Conservation (phyloP, 1,140 invertebrate genomes). For the Atta cephalotes region DNA sequence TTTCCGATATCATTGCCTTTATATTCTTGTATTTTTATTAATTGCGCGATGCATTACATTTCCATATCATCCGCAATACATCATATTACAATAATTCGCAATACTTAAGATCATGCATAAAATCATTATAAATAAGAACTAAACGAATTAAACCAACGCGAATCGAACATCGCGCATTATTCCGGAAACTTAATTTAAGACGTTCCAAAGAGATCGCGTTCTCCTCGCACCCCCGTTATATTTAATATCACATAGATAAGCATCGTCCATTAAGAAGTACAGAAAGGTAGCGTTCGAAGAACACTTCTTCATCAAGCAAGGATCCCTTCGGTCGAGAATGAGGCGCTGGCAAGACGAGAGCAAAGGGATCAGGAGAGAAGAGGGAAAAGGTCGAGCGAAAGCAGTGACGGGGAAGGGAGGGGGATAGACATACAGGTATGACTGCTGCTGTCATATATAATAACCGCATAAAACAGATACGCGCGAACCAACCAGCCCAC, state of each 20-base stretch:
- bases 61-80: not conserved
- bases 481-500: conserved; percentile 85
- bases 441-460: conserved; percentile 87
- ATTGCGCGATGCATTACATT: not conserved
- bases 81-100: conserved; percentile 13
- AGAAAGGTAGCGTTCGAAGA: conserved; percentile 48
- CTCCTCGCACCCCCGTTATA: conserved; percentile 22
- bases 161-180: conserved; percentile 19
- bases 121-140: conserved; percentile 12
- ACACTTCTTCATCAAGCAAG: conserved; percentile 50
- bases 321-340: conserved; percentile 27
- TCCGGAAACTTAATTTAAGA: conserved; percentile 13
- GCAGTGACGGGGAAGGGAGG: not conserved
- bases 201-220: not conserved
- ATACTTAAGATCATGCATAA: conserved; percentile 20
- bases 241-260: conserved; percentile 63
- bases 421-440: conserved; percentile 78
- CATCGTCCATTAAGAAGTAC: conserved; percentile 54
- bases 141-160: conserved; percentile 28
- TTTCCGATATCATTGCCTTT: not conserved
- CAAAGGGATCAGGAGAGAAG: not conserved
- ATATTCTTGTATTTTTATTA: not conserved
- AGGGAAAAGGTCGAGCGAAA: conserved; percentile 10
- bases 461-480: conserved; percentile 87
- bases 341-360: not conserved